Percentiles rank a stretch among this genome's conserved stretches.
These are phyloP conservation scores for Anagyrus pseudococci DNA, from an alignment of 2,888 invertebrate genomes.

Conservation along the genomic window DNA sequence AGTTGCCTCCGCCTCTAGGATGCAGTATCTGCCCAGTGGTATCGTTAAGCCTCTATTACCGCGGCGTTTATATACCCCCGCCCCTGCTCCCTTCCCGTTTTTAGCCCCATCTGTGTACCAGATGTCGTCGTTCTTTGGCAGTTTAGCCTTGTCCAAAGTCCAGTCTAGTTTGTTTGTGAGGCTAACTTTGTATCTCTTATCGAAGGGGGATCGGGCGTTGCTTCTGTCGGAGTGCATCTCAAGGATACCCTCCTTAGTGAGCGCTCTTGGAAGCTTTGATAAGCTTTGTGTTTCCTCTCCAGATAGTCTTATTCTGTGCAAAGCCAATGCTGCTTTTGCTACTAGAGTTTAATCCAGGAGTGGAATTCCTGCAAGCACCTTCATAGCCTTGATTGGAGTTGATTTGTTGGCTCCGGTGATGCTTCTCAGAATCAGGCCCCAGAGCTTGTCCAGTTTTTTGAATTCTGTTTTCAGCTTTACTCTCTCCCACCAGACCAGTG, in stretches of 20 bases:
- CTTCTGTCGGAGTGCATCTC: too few species aligned
- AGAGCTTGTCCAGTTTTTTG: neutral
- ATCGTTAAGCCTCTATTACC: neutral
- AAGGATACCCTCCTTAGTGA: too few species aligned
- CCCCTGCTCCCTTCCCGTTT: neutral
- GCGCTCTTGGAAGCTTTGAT: too few species aligned
- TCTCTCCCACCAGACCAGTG: neutral
- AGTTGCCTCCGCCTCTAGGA: too few species aligned
- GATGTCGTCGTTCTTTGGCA: neutral
- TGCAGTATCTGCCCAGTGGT: too few species aligned
- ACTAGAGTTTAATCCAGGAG: too few species aligned
- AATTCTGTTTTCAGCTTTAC: neutral
- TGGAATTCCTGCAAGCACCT: too few species aligned
- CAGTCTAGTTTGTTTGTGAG: neutral
- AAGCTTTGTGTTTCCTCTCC: neutral
- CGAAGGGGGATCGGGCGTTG: neutral
- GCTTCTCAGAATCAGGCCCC: neutral
- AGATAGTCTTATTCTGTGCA: too few species aligned
- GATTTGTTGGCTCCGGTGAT: neutral
- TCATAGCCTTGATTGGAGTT: too few species aligned
- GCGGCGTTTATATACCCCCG: neutral
- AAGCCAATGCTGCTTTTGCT: too few species aligned
- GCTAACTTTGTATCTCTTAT: conserved; percentile 2
- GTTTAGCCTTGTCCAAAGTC: neutral
- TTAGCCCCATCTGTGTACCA: neutral